phyloP scores from a whole-genome alignment of 2,888 invertebrate species.

The Leucophora obtusa region DNA sequence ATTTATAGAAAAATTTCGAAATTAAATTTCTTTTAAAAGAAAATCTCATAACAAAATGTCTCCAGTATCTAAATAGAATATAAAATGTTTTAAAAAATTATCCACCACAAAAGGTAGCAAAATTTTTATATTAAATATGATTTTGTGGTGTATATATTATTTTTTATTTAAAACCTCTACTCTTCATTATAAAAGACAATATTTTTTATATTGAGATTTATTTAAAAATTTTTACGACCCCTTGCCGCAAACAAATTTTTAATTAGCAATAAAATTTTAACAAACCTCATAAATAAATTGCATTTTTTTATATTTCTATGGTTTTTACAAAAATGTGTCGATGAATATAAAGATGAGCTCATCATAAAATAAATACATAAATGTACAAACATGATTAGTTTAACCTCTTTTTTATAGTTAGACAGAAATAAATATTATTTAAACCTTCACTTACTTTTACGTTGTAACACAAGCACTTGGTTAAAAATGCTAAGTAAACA shows the following conservation, averaged over 20 bases:
- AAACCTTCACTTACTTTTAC: constrained; percentile 9
- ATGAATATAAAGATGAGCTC: constrained; percentile 24
- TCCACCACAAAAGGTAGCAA: too few relatives aligned
- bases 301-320: background rate
- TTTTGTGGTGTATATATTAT: too few relatives aligned
- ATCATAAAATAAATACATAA: background rate
- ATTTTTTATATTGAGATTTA: background rate
- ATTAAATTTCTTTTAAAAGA: too few relatives aligned
- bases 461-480: background rate
- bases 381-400: background rate
- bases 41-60: too few relatives aligned
- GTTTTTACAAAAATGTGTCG: background rate
- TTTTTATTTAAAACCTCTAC: too few relatives aligned
- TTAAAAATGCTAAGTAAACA: background rate
- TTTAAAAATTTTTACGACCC: background rate
- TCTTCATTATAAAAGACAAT: too few relatives aligned
- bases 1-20: too few relatives aligned
- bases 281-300: background rate
- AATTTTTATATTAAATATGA: too few relatives aligned
- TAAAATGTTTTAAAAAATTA: too few relatives aligned
- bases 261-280: background rate
- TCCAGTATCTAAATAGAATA: too few relatives aligned
- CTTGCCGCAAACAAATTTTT: background rate
- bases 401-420: background rate
- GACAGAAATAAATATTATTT: constrained; percentile 3